A percentile compares a stretch with the other conserved stretches of the same genome.
phyloP scores from a whole-genome alignment of 2,797 vertebrate genomes.

The Lagocephalus sceleratus region DNA sequence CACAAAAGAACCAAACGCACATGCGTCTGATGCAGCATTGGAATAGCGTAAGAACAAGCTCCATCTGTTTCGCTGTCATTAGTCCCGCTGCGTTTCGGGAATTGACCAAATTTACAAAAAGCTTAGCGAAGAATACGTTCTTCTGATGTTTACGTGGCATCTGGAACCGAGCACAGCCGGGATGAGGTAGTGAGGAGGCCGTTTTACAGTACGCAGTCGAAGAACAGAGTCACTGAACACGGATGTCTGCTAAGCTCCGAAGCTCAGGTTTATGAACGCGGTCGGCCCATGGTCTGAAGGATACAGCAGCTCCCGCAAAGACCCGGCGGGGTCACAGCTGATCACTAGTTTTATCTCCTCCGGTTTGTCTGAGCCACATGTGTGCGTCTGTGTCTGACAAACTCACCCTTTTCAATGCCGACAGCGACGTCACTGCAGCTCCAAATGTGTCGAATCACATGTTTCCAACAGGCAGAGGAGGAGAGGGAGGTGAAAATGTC shows the following conservation, averaged over 20 bases:
- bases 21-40: conserved; percentile 20
- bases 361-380: conserved; percentile 27
- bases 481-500: too few species aligned
- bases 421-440: too few species aligned
- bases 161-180: too few species aligned
- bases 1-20: conserved; percentile 26
- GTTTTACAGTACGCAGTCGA: too few species aligned
- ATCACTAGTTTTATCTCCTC: conserved; percentile 26
- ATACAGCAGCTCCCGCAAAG: conserved; percentile 28
- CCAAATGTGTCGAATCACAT: too few species aligned
- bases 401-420: conserved; percentile 1
- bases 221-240: too few species aligned
- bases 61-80: conserved; percentile 59
- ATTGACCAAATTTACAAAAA: conserved; percentile 11
- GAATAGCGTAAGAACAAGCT: conserved; percentile 30
- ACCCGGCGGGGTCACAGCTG: conserved; percentile 23
- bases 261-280: conserved; percentile 5
- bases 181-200: too few species aligned
- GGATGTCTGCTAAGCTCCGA: too few species aligned
- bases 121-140: too few species aligned
- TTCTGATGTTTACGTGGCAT: too few species aligned
- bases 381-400: conserved; percentile 12
- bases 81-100: conserved; percentile 45
- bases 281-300: conserved; percentile 26
- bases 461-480: too few species aligned